Evolutionary conservation across 2,113 vertebrate genomes (phyloP).

Genomic region (Salvator merianae): DNA sequence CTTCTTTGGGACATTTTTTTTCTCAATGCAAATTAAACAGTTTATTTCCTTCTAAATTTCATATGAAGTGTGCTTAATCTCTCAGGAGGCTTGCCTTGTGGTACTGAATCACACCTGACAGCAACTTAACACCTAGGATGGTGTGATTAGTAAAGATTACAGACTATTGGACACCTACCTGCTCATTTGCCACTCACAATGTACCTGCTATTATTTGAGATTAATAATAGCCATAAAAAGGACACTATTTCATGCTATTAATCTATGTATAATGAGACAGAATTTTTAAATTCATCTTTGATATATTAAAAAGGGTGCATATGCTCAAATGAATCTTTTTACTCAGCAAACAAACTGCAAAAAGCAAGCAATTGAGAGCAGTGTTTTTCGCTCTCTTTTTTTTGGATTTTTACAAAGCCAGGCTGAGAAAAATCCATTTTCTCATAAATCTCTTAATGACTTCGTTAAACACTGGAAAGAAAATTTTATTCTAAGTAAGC

Average conservation of each 20-base stretch:
- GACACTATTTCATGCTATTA: slow-evolving; percentile 42
- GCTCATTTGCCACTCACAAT: slow-evolving; percentile 70
- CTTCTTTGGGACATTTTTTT: slow-evolving; percentile 26
- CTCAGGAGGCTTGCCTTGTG: slow-evolving; percentile 66
- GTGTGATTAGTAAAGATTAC: slow-evolving; percentile 78
- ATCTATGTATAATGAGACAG: slow-evolving; percentile 35
- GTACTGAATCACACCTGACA: slow-evolving; percentile 74
- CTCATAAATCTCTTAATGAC: slow-evolving; percentile 55
- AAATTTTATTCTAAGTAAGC: slow-evolving; percentile 67
- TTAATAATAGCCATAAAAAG: slow-evolving; percentile 68
- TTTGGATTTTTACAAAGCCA: slow-evolving; percentile 24
- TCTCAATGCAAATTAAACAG: slow-evolving; percentile 36
- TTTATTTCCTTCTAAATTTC: slow-evolving; percentile 69
- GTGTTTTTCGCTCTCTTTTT: background rate
- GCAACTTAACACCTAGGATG: slow-evolving; percentile 80
- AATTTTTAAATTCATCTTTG: slow-evolving; percentile 21
- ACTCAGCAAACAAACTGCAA: slow-evolving; percentile 37
- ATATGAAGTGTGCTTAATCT: slow-evolving; percentile 66
- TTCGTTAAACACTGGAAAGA: slow-evolving; percentile 67
- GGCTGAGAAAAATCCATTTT: slow-evolving; percentile 58
- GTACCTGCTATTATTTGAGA: slow-evolving; percentile 69
- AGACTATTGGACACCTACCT: slow-evolving; percentile 67
- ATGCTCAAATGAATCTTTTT: background rate
- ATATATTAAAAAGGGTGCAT: slow-evolving; percentile 1
- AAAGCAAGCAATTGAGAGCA: no score